Percentiles rank a stretch among this genome's conserved stretches.
phyloP scores from a whole-genome alignment of 2,888 invertebrate genomes.

The Phyllotreta striolata region DNA sequence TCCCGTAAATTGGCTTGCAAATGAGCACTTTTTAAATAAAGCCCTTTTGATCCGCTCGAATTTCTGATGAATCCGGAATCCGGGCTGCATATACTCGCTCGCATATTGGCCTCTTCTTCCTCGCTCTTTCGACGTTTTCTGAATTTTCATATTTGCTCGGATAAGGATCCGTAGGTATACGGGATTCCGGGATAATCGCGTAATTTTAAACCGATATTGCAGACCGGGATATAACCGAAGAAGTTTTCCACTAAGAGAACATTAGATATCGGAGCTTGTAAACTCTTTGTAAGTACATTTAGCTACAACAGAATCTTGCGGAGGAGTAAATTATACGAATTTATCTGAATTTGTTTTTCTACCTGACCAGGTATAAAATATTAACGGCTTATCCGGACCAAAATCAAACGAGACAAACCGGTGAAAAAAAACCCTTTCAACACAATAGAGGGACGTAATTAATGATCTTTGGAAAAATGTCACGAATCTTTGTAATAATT shows the following conservation, averaged over 20 bases:
- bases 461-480: conserved; percentile 49
- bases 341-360: not conserved
- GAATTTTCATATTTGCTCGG: conserved; percentile 4
- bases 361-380: conserved; percentile 38
- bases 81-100: conserved; percentile 3
- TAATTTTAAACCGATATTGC: conserved; percentile 13
- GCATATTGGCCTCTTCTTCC: conserved; percentile 9
- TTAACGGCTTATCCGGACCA: conserved; percentile 39
- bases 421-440: conserved; percentile 47
- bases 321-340: too few species aligned
- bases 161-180: conserved; percentile 1
- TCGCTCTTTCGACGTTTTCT: not conserved
- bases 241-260: too few species aligned
- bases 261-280: too few species aligned
- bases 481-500: conserved; percentile 38
- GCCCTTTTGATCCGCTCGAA: conserved; percentile 15
- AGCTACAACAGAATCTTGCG: too few species aligned
- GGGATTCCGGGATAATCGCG: conserved; percentile 13
- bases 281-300: too few species aligned
- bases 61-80: conserved; percentile 18
- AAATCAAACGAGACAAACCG: too few species aligned
- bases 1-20: conserved; percentile 17
- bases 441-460: conserved; percentile 48
- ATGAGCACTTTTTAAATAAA: conserved; percentile 23
- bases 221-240: too few species aligned